Conservation (phyloP, 1,140 invertebrate genomes). For the Oryctes rhinoceros region DNA sequence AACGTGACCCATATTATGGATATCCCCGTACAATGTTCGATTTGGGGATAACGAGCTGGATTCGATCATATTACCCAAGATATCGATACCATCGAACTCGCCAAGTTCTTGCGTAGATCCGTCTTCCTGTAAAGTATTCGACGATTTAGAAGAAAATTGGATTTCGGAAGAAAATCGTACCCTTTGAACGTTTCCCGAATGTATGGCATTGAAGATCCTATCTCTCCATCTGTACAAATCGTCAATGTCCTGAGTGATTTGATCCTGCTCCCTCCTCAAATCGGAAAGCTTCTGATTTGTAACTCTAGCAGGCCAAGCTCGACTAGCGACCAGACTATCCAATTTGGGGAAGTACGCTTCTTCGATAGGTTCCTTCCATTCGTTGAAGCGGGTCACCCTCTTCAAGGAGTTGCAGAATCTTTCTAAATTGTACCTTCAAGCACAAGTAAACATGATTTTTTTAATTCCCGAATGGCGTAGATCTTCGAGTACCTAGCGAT, state of each 20-base stretch:
- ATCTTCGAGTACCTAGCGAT: slow-evolving; percentile 62
- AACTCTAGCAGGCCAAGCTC: slow-evolving; percentile 71
- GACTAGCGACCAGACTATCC: slow-evolving; percentile 70
- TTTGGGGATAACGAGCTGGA: slow-evolving; percentile 76
- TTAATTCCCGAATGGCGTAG: neutral
- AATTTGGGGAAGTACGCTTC: slow-evolving; percentile 78
- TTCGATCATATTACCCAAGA: slow-evolving; percentile 83
- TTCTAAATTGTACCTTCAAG: slow-evolving; percentile 72
- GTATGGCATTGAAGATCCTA: slow-evolving; percentile 78
- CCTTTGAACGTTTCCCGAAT: slow-evolving; percentile 53
- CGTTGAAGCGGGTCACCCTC: slow-evolving; percentile 67
- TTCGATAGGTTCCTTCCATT: slow-evolving; percentile 69
- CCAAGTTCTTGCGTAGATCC: slow-evolving; percentile 59
- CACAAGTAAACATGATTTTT: neutral
- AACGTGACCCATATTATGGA: slow-evolving; percentile 77
- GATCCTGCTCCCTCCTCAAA: slow-evolving; percentile 72
- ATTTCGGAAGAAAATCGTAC: neutral
- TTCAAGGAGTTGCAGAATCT: slow-evolving; percentile 69
- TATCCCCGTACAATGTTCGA: slow-evolving; percentile 73
- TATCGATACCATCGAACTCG: slow-evolving; percentile 78
- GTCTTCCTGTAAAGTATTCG: neutral
- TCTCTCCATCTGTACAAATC: slow-evolving; percentile 79
- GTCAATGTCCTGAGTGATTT: slow-evolving; percentile 71
- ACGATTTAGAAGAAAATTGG: neutral
- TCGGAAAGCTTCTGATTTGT: slow-evolving; percentile 69